phyloP scores from a whole-genome alignment of 1,140 invertebrate genomes.

The Drosophila mojavensis region DNA sequence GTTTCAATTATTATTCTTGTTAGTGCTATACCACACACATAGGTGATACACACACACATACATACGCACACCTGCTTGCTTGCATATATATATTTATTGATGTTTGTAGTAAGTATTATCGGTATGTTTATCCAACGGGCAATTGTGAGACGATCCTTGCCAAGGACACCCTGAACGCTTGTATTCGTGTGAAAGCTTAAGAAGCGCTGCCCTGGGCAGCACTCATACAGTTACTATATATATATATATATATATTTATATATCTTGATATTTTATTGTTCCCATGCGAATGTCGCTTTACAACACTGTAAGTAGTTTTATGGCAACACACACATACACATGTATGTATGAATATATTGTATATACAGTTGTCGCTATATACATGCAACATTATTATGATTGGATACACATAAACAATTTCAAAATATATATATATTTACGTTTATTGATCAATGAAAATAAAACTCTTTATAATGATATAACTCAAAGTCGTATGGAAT shows the following conservation, averaged over 20 bases:
- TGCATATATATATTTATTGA: background rate
- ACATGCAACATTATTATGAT: too few species aligned
- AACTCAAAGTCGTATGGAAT: slow-evolving; percentile 2
- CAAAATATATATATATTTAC: slow-evolving; percentile 11
- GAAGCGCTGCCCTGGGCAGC: slow-evolving; percentile 40
- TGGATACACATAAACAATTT: too few species aligned
- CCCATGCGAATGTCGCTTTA: too few species aligned
- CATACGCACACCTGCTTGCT: background rate
- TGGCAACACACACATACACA: background rate
- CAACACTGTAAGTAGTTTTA: too few species aligned
- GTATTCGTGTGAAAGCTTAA: slow-evolving; percentile 42
- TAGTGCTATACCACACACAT: background rate
- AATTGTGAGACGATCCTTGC: background rate
- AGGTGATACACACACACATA: too few species aligned
- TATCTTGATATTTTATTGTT: background rate
- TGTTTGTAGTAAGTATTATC: slow-evolving; percentile 4
- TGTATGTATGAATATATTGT: background rate
- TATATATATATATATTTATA: slow-evolving; percentile 32
- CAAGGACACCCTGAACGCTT: slow-evolving; percentile 1
- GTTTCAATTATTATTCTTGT: slow-evolving; percentile 1
- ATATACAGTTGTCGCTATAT: background rate
- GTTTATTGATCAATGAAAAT: slow-evolving; percentile 77
- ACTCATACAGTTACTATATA: slow-evolving; percentile 34
- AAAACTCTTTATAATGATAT: slow-evolving; percentile 66
- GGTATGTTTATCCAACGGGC: too few species aligned